Percentiles rank a stretch among this genome's conserved stretches.
These are phyloP conservation scores for Sycophila texana DNA, from an alignment of 2,888 invertebrate genomes.

Conservation along the genomic window DNA sequence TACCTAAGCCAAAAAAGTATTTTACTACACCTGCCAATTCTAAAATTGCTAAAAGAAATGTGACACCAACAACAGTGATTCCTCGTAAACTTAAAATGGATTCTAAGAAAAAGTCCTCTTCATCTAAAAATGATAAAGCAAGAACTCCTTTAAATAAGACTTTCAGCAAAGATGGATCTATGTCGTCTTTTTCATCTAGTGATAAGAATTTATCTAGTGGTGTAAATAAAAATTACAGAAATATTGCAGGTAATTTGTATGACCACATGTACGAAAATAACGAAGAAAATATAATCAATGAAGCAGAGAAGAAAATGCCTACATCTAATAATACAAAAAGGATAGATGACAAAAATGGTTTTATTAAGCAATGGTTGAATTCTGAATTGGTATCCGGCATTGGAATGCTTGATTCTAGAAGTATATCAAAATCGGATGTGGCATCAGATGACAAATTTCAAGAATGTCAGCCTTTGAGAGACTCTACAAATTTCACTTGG, in stretches of 20 bases:
- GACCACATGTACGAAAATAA: constrained; percentile 64
- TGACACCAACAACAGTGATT: neutral
- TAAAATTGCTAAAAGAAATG: constrained; percentile 7
- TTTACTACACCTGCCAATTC: constrained; percentile 18
- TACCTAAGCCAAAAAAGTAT: constrained; percentile 42
- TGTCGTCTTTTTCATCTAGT: neutral
- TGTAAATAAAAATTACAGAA: constrained; percentile 38
- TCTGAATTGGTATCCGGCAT: constrained; percentile 29
- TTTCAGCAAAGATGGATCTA: constrained; percentile 25
- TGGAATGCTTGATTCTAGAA: constrained; percentile 15
- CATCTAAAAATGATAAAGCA: neutral
- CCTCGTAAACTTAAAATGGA: constrained; percentile 25
- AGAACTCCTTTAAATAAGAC: constrained; percentile 18
- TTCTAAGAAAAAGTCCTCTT: constrained; percentile 10
- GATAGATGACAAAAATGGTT: too few species aligned
- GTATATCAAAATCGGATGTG: constrained; percentile 18
- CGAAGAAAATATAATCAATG: constrained; percentile 11
- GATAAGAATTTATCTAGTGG: neutral
- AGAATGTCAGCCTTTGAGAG: too few species aligned
- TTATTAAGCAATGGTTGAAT: neutral
- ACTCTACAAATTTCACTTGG: constrained; percentile 35
- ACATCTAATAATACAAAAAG: neutral
- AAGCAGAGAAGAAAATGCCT: neutral
- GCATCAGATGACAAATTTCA: constrained; percentile 4
- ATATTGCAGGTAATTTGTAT: constrained; percentile 62